Base-by-base conservation (phyloP, 2,797 vertebrate genomes). In the Halcyon badia region DNA sequence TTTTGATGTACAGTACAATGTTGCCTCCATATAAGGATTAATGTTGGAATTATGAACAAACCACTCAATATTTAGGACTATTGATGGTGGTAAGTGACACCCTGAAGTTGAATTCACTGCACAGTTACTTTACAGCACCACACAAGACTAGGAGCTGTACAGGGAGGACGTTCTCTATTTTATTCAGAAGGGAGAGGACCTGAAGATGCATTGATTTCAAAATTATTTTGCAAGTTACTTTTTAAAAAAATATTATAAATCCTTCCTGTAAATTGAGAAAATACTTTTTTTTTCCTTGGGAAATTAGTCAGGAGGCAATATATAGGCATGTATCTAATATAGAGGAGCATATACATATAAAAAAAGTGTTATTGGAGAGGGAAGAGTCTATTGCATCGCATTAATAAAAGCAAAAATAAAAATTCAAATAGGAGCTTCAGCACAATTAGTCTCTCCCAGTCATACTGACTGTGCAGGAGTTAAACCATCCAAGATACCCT, bases 1-100 rank as follows among this genome's bases (percentile, higher is more conserved):
- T 94, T 96, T 89, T 94, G 90, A 95, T 83, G 81, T 84, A 92
- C 76, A 78, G 61, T 46, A 62, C 4, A 6, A 15, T 7, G 19
- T 21, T 81, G 64, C 51, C 28, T 75, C 82, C 70, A 4, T 31
- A 69, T 31, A 70, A 92, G 71, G 73, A 85, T 96, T 97, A 92
- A 92, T 84, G 39, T 19, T 90, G 72, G 70, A 86, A 93, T 93
- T 90, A 95, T 87, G 86, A 94, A 94, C 86, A 89, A 94, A 92
- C 33, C 3, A 4, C 90, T 94, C 78, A 39, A 84, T 87, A 89
- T 75, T 92, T 92, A 84, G 42, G 60, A 75, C 76, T 94, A 71
- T 73, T 62, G 71, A 88, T 71, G 54, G 62, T 83, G 35, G 31
- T 15, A 89, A 75, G 51, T 61, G 54, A 90, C 83, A 89, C n/a